Conservation (phyloP, 2,113 vertebrate species). For the Shinisaurus crocodilurus region DNA sequence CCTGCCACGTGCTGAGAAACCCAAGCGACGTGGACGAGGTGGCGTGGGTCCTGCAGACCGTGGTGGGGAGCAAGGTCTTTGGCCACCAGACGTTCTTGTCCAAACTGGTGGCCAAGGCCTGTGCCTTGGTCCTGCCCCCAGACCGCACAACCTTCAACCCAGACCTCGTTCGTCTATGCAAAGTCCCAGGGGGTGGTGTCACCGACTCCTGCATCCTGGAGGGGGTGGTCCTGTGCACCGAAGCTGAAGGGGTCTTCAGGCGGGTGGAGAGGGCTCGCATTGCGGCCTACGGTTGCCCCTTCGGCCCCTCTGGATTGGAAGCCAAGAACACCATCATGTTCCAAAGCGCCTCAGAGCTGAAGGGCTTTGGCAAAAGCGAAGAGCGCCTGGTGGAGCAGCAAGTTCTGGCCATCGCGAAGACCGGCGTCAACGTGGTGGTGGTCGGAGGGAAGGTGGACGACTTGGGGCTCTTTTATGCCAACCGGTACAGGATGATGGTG, state of each 20-base stretch:
- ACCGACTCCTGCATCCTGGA: constrained; percentile 13
- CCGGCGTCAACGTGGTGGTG: constrained; percentile 27
- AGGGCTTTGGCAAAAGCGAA: background rate
- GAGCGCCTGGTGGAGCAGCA: background rate
- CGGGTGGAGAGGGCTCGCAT: background rate
- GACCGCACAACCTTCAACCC: background rate
- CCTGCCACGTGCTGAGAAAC: background rate
- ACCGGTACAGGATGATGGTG: constrained; percentile 26
- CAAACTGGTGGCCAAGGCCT: constrained; percentile 24
- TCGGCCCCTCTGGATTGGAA: background rate
- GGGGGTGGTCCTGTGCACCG: constrained; percentile 9
- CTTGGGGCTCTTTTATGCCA: constrained; percentile 19
- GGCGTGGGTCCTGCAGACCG: background rate
- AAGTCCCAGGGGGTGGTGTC: background rate
- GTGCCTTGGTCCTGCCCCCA: background rate
- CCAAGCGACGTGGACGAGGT: background rate
- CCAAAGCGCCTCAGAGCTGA: background rate
- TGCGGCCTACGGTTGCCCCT: constrained; percentile 26
- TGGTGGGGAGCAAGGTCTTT: constrained; percentile 15
- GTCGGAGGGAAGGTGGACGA: background rate
- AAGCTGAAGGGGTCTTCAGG: constrained; percentile 5
- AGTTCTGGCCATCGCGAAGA: background rate
- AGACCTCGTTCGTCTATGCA: background rate
- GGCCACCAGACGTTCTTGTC: constrained; percentile 29
- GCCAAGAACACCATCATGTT: constrained; percentile 1